Evolutionary conservation across 2,113 vertebrate species (phyloP), one percentile per base, ranked within the genome.

Genomic region (Atherinomorus stipes): DNA sequence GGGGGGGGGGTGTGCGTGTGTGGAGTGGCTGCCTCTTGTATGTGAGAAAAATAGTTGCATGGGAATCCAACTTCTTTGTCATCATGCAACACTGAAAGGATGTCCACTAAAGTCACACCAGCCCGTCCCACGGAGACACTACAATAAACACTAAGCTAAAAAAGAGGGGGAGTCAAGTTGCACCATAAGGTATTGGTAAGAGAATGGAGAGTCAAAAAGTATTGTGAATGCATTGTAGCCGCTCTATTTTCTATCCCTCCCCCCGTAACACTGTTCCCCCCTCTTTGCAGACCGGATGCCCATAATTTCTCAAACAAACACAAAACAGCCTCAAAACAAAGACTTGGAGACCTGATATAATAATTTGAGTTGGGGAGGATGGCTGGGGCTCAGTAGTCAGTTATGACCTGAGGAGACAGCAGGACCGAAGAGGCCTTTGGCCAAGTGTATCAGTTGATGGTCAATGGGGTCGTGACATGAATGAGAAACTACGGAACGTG

Each of bases 111-210:
- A 89, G 81, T 84, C 88, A 64, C 83, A 85, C 85, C 85, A 58
- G 87, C 60, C 84, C 65, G 85, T 92, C 89, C 92, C 92, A 76
- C 78, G 65, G 91, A 92, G 93, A 93, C 87, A 58, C 83, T 92
- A 93, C 89, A 91, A 90, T 91, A 94, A 94, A 93, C 91, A 92
- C 92, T 79, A 49, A 69, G 78, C 77, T 89, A 86, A 91, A 92
- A 93, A 87, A 88, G 85, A 78, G 34, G 54, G 63, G 74, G 91
- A 89, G 90, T 94, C 90, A 40, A 65, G 85, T 94, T 93, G 77
- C 94, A 88, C 76, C 84, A 75, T 67, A 74, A 83, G 83, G 79
- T 75, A 82, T 75, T 78, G 74, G 84, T 78, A 85, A 87, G 86
- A 93, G 88, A 92, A 93, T 92, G 75, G 86, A 84, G 80, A 76